Evolutionary conservation across 2,113 vertebrate genomes (phyloP).

Genomic region (Centropus unirufus): DNA sequence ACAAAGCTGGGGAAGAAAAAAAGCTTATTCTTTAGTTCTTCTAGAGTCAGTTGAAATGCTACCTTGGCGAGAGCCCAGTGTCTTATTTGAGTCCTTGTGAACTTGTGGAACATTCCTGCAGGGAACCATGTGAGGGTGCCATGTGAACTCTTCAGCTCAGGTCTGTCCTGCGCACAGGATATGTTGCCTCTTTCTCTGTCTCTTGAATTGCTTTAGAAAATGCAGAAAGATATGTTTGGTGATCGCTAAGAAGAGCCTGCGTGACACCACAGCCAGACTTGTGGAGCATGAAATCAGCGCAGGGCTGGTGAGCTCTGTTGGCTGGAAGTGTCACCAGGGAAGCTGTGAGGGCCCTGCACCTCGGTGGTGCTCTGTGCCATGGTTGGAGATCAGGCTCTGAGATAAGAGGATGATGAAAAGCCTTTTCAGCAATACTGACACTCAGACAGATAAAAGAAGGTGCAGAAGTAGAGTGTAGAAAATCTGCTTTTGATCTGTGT

Average conservation of each 20-base stretch:
- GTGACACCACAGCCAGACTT: neutral
- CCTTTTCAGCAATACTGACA: conserved; percentile 15
- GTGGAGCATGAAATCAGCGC: neutral
- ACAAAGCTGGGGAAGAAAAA: neutral
- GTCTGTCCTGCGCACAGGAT: neutral
- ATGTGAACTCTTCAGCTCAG: neutral
- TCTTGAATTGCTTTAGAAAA: neutral
- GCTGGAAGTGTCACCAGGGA: neutral
- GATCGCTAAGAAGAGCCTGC: neutral
- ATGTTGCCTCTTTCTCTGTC: neutral
- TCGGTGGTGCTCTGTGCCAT: neutral
- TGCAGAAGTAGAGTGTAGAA: neutral
- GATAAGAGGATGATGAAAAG: conserved; percentile 47
- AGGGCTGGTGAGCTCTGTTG: neutral
- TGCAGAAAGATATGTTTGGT: neutral
- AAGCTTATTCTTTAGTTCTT: neutral
- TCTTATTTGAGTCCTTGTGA: neutral
- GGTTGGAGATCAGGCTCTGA: neutral
- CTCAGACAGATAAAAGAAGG: conserved; percentile 24
- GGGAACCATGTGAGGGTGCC: neutral
- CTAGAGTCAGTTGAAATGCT: neutral
- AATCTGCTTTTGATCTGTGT: conserved; percentile 47
- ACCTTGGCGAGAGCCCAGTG: neutral
- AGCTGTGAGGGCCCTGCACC: neutral
- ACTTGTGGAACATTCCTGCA: too few species aligned